phyloP scores from a whole-genome alignment of 2,888 invertebrate genomes.

The Cenopis cana region DNA sequence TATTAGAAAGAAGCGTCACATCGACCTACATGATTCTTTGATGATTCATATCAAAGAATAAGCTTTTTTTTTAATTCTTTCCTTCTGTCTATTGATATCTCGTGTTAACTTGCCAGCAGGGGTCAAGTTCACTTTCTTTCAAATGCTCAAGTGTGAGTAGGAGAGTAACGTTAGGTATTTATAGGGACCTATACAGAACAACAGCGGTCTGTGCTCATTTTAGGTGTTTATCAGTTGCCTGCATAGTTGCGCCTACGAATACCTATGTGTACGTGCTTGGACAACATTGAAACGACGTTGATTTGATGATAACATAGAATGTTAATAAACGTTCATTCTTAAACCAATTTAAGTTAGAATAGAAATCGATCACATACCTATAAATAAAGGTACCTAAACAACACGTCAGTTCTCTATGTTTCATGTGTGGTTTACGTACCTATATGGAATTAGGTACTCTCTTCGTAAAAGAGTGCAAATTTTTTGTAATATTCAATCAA shows the following conservation, averaged over 20 bases:
- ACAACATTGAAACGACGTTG: neutral
- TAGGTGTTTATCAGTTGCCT: neutral
- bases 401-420: neutral
- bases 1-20: conserved; percentile 39
- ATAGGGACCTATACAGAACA: neutral
- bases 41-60: conserved; percentile 19
- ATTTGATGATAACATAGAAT: neutral
- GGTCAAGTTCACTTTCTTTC: neutral
- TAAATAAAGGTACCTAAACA: neutral
- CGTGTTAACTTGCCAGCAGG: neutral
- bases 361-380: neutral
- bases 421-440: neutral
- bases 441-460: too few relatives aligned
- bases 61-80: conserved; percentile 21
- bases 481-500: too few relatives aligned
- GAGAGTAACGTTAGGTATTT: neutral
- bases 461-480: too few relatives aligned
- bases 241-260: neutral
- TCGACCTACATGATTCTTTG: conserved; percentile 25
- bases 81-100: neutral
- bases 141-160: neutral
- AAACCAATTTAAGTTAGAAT: neutral
- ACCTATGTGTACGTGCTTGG: neutral
- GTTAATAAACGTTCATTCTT: too few relatives aligned
- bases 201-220: neutral